These are phyloP conservation scores for Candoia aspera DNA, from an alignment of 2,113 vertebrate species.

Conservation along the genomic window DNA sequence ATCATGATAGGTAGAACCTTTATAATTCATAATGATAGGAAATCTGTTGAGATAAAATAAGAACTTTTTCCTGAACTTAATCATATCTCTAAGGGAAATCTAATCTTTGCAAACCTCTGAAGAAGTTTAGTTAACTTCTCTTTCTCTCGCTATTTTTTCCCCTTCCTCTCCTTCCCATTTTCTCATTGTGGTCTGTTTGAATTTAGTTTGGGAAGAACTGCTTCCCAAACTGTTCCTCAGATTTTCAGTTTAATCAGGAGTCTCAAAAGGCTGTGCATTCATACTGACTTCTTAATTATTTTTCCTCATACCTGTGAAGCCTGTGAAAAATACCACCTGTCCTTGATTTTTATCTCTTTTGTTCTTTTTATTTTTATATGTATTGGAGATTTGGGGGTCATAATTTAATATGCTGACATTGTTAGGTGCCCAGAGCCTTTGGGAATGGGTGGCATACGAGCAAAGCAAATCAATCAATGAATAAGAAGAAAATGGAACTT, in stretches of 20 bases:
- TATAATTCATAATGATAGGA: slow-evolving; percentile 11
- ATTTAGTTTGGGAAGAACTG: not conserved
- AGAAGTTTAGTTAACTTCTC: slow-evolving; percentile 11
- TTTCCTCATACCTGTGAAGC: not conserved
- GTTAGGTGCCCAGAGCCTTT: no score
- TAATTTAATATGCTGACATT: no score
- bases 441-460: no score
- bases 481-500: no score
- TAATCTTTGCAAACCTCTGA: slow-evolving; percentile 11
- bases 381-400: no score
- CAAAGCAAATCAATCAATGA: no score
- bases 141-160: not conserved
- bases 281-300: not conserved
- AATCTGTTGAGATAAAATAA: slow-evolving; percentile 29
- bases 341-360: no score
- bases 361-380: no score
- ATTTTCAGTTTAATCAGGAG: not conserved
- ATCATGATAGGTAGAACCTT: slow-evolving; percentile 8
- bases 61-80: slow-evolving; percentile 9
- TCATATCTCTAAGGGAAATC: slow-evolving; percentile 8
- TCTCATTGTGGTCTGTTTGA: not conserved
- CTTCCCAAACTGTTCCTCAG: not conserved
- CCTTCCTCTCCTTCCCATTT: not conserved
- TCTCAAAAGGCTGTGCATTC: not conserved
- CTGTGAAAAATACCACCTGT: no score